Evolutionary conservation across 1,140 invertebrate genomes (phyloP), one percentile per base, ranked within the genome.

Genomic region (Trinorchestia longiramus): DNA sequence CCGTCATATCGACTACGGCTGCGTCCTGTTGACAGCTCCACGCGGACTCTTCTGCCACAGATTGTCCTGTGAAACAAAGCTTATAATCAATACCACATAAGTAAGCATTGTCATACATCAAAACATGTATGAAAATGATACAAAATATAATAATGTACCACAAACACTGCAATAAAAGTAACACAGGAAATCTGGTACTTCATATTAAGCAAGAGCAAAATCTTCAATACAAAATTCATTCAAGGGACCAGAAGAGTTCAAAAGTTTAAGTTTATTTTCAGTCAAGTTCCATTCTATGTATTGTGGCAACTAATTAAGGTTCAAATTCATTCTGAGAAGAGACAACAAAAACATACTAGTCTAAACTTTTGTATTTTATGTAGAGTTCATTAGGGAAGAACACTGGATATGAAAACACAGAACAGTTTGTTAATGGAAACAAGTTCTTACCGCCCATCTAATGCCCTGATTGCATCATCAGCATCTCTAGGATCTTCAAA

Each of bases 401-500:
- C 6, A 6, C 47, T 53, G 6, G 19, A 53, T 8, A 53, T 53
- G 47, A 53, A 53, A 19, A 53, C 19, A 8, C 47, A 8, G 47
- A 6, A 53, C 47, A 8, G 19, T 8, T 53, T 53, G 47, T 19
- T 19, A 45, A 53, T 53, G 19, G 6, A 53, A 6, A 6, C 19
- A 8, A 53, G 41, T 23, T 95, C 97, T 97, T 97, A 98, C 98
- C 97, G 97, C 97, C 98, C 98, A 98, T 98, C 98, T 95, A 98
- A 97, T 43, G 98, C 98, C 97, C 98, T 98, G 57, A 99, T 98
- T 40, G 99, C 98, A 97, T 99, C 99, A 97, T 99, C 99, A 17
- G 99, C 99, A 97, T 99, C 99, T 95, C 98, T 97, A 28, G 97
- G 97, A 97, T 98, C 98, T 97, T 99, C 99, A 97, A 99, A 99